Evolutionary conservation across 2,113 vertebrate species (phyloP).

Genomic region (Xiphias gladius): DNA sequence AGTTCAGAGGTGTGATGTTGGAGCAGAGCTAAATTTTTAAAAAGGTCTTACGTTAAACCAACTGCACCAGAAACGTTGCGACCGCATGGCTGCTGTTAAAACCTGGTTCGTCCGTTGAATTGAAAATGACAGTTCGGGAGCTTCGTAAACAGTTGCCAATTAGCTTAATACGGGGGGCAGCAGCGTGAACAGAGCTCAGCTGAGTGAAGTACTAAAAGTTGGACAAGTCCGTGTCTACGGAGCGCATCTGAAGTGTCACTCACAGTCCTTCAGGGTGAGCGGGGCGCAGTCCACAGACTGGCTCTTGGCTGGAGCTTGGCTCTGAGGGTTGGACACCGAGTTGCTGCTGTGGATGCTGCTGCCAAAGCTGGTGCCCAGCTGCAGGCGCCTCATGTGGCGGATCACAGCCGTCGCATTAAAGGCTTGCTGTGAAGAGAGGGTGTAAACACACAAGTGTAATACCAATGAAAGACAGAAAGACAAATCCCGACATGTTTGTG

Average conservation of each 20-base stretch:
- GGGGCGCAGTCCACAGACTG: slow-evolving; percentile 88
- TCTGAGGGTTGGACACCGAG: slow-evolving; percentile 82
- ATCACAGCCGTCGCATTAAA: slow-evolving; percentile 98
- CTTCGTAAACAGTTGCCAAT: slow-evolving; percentile 25
- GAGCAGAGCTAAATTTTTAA: background rate
- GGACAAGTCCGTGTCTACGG: background rate
- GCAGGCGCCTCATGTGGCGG: slow-evolving; percentile 95
- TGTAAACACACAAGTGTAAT: background rate
- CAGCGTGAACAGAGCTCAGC: background rate
- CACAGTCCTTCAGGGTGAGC: slow-evolving; percentile 89
- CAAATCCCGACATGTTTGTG: background rate
- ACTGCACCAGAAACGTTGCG: background rate
- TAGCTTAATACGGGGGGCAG: background rate
- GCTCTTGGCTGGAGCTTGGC: slow-evolving; percentile 85
- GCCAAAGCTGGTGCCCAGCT: slow-evolving; percentile 90
- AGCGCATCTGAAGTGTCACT: slow-evolving; percentile 79
- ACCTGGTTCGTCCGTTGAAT: slow-evolving; percentile 1
- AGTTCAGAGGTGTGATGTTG: background rate
- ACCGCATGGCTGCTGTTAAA: slow-evolving; percentile 12
- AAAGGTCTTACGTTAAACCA: slow-evolving; percentile 6
- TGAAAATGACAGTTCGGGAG: background rate
- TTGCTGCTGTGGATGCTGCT: slow-evolving; percentile 82
- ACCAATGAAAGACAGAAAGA: background rate
- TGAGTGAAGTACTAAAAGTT: background rate
- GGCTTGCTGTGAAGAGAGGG: slow-evolving; percentile 89